Percentiles rank a stretch among this genome's conserved stretches.
Conservation (phyloP, 2,888 invertebrate species). For the Flexamia atlantica region DNA sequence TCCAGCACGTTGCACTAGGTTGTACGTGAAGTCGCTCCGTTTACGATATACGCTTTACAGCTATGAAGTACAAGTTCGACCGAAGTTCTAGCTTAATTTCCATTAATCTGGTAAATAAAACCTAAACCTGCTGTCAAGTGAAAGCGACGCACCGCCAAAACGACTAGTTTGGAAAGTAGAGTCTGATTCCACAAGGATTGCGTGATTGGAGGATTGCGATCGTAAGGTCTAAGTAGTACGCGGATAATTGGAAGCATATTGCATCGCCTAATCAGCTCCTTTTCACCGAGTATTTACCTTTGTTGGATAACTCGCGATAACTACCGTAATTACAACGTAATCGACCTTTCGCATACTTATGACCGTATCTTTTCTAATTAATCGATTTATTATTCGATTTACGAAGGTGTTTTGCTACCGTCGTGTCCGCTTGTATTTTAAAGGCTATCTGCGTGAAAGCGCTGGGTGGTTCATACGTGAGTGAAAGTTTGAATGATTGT, state of each 20-base stretch:
- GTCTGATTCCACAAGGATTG: conserved; percentile 5
- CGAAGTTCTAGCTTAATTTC: not conserved
- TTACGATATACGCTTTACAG: not conserved
- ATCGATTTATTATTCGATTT: not conserved
- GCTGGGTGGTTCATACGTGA: too few relatives aligned
- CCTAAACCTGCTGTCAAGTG: not conserved
- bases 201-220: conserved; percentile 8
- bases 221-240: not conserved
- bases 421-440: not conserved
- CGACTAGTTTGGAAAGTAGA: not conserved
- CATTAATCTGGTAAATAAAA: not conserved
- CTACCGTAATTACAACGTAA: not conserved
- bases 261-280: not conserved
- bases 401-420: not conserved
- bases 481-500: too few relatives aligned
- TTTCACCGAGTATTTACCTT: conserved; percentile 23
- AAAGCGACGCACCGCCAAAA: not conserved
- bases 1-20: too few relatives aligned
- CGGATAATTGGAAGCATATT: conserved; percentile 21
- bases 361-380: not conserved
- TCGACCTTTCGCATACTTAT: conserved; percentile 3
- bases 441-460: too few relatives aligned
- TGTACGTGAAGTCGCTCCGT: too few relatives aligned
- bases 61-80: not conserved
- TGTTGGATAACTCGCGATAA: not conserved